Percentiles rank a stretch among this genome's conserved stretches.
Evolutionary conservation across 1,140 invertebrate genomes (phyloP).

Genomic region (Pogonognathellus flavescens): DNA sequence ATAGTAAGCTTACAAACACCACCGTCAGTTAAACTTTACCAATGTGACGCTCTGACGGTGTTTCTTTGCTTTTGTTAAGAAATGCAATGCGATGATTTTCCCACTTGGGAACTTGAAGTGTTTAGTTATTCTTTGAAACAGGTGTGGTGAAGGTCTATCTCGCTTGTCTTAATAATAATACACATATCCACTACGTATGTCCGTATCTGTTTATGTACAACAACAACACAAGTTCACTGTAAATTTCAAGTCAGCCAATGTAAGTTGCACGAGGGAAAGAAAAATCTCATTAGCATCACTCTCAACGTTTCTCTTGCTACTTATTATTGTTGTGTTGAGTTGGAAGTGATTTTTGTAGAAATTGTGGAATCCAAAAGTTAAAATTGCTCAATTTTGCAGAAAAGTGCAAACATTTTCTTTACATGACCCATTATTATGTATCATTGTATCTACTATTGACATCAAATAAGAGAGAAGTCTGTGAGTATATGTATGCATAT

Average conservation of each 20-base stretch:
- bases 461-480: too few species aligned
- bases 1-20: background rate
- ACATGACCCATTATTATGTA: too few species aligned
- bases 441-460: too few species aligned
- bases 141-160: conserved; percentile 55
- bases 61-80: conserved; percentile 14
- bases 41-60: background rate
- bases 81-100: conserved; percentile 36
- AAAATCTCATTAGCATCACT: conserved; percentile 1
- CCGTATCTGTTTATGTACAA: background rate
- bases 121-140: conserved; percentile 60
- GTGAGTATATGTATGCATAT: too few species aligned
- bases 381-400: too few species aligned
- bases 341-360: background rate
- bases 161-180: background rate
- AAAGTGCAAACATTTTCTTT: too few species aligned
- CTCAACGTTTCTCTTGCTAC: background rate
- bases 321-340: conserved; percentile 1
- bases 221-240: conserved; percentile 26
- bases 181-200: too few species aligned
- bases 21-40: background rate
- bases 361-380: too few species aligned
- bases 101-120: conserved; percentile 20
- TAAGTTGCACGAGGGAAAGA: background rate
- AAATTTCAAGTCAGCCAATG: background rate